These are phyloP conservation scores for Pogonus chalceus DNA, from an alignment of 1,140 invertebrate species.

Conservation along the genomic window DNA sequence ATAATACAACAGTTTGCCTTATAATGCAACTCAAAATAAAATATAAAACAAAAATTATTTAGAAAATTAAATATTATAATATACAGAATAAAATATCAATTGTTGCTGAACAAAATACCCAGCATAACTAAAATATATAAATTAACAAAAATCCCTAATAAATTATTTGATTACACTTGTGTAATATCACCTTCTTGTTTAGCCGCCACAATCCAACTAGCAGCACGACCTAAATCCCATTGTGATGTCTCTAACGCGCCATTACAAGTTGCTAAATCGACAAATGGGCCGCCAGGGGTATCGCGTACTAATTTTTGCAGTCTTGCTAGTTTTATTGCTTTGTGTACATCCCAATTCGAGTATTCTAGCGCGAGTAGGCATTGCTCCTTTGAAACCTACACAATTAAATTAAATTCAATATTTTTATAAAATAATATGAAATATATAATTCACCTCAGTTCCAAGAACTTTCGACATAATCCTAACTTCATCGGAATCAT, in stretches of 20 bases:
- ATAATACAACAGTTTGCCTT: no score
- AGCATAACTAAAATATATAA: no score
- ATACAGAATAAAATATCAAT: no score
- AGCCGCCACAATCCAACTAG: slow-evolving; percentile 30
- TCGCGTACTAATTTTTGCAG: slow-evolving; percentile 53
- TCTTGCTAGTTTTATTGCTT: slow-evolving; percentile 77
- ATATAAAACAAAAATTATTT: no score
- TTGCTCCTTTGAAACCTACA: slow-evolving; percentile 62
- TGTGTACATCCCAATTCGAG: slow-evolving; percentile 80
- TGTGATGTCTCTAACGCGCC: slow-evolving; percentile 27
- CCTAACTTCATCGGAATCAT: slow-evolving; percentile 80
- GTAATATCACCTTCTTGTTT: slow-evolving; percentile 8
- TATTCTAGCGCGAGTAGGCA: slow-evolving; percentile 73
- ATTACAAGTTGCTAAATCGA: slow-evolving; percentile 26
- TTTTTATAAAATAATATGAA: slow-evolving; percentile 11
- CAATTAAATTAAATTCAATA: slow-evolving; percentile 12
- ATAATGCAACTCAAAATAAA: no score
- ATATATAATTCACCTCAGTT: slow-evolving; percentile 50
- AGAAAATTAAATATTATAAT: no score
- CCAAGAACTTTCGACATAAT: slow-evolving; percentile 86
- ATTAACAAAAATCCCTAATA: no score
- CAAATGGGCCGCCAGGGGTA: slow-evolving; percentile 28
- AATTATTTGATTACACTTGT: slow-evolving; percentile 6
- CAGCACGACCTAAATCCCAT: slow-evolving; percentile 34
- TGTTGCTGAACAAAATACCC: no score